phyloP scores from a whole-genome alignment of 2,113 vertebrate species.

The Otocyon megalotis region DNA sequence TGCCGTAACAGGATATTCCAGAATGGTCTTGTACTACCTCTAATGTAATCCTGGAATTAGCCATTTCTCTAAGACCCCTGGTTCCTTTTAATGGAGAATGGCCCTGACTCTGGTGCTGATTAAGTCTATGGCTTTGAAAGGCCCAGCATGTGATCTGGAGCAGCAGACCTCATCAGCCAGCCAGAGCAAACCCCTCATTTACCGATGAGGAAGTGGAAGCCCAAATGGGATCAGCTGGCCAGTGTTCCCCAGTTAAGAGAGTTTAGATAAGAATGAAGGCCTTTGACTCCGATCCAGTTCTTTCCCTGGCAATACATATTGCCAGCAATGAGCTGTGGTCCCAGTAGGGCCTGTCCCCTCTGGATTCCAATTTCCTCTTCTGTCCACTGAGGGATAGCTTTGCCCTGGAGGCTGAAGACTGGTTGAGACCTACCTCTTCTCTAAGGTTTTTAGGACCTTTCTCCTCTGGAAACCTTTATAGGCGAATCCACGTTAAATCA shows the following conservation, averaged over 20 bases:
- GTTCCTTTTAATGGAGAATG: conserved; percentile 11
- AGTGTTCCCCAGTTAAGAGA: not conserved
- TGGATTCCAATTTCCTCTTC: not conserved
- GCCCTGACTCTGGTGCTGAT: not conserved
- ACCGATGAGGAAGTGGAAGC: not conserved
- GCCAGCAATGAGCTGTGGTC: not conserved
- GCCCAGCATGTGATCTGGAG: not conserved
- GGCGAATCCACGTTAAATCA: not conserved
- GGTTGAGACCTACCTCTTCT: not conserved
- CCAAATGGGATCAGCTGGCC: not conserved
- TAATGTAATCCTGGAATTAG: not conserved
- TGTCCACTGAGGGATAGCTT: not conserved
- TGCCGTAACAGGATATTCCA: not conserved
- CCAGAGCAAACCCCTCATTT: conserved; percentile 2
- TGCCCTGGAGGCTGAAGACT: not conserved
- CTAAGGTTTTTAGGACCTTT: not conserved
- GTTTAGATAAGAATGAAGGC: not conserved
- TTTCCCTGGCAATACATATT: not conserved
- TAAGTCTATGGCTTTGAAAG: conserved; percentile 33
- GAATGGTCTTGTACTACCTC: not conserved
- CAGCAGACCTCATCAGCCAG: not conserved
- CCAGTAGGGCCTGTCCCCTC: not conserved
- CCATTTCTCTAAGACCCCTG: not conserved
- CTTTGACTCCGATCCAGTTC: not conserved
- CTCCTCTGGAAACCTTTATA: not conserved